phyloP scores from a whole-genome alignment of 2,888 invertebrate species.

The Meiosimyza platycephala region DNA sequence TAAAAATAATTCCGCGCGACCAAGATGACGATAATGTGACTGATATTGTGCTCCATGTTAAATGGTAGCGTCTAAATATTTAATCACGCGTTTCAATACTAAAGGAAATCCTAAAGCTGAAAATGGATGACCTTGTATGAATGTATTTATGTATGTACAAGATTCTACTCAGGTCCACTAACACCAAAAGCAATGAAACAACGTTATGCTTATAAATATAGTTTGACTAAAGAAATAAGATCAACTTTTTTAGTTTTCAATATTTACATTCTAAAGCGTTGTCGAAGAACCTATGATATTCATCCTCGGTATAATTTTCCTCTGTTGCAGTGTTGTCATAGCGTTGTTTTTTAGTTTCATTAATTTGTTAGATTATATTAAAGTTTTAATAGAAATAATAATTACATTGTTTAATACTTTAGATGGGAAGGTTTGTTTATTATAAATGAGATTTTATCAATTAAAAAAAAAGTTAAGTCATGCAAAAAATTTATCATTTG shows the following conservation, averaged over 20 bases:
- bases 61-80: no score
- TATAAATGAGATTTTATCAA: background rate
- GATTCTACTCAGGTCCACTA: no score
- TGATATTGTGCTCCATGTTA: no score
- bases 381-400: slow-evolving; percentile 2
- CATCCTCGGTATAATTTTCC: slow-evolving; percentile 75
- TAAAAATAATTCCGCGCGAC: no score
- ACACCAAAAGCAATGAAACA: no score
- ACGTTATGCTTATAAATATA: no score
- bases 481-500: slow-evolving; percentile 7
- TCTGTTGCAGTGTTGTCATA: slow-evolving; percentile 47
- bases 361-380: background rate
- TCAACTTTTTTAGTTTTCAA: slow-evolving; percentile 33
- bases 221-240: no score
- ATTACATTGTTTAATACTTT: slow-evolving; percentile 7
- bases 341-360: slow-evolving; percentile 14
- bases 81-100: no score
- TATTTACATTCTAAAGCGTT: slow-evolving; percentile 82
- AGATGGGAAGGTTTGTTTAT: background rate
- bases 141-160: no score
- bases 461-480: slow-evolving; percentile 11
- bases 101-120: no score
- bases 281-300: slow-evolving; percentile 84
- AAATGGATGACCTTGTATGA: no score
- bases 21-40: no score